phyloP scores from a whole-genome alignment of 2,113 vertebrate genomes.

The Tragelaphus scriptus region DNA sequence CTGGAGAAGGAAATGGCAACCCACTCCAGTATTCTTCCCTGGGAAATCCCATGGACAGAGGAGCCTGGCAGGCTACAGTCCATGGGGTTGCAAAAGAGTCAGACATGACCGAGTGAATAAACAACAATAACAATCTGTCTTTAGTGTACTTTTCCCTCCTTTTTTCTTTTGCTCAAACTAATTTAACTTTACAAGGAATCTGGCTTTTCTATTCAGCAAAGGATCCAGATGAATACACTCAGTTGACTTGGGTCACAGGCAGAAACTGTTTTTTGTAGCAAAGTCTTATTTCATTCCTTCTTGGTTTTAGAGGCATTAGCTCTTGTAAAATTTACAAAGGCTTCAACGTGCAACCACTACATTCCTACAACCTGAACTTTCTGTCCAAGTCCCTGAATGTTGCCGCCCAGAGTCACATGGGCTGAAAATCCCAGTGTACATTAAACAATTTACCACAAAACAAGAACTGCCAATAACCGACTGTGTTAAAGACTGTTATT shows the following conservation, averaged over 20 bases:
- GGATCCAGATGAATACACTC: not conserved
- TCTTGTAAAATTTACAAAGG: not conserved
- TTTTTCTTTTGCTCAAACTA: not conserved
- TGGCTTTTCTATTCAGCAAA: not conserved
- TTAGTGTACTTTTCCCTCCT: not conserved
- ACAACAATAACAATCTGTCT: not conserved
- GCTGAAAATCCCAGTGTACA: not conserved
- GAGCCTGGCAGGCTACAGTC: not conserved
- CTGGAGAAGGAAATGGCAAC: not conserved
- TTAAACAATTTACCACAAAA: not conserved
- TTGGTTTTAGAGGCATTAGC: not conserved
- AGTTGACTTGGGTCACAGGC: not conserved
- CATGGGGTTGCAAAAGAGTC: not conserved
- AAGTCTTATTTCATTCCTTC: not conserved
- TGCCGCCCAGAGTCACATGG: not conserved
- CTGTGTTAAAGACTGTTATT: not conserved
- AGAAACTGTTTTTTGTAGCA: not conserved
- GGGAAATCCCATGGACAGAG: not conserved
- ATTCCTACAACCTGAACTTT: not conserved
- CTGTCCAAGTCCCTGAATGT: not conserved
- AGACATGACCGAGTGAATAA: not conserved
- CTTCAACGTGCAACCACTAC: not conserved
- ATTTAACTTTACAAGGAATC: not conserved
- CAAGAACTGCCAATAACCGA: not conserved
- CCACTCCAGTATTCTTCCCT: not conserved